Evolutionary conservation across 1,140 invertebrate genomes (phyloP), one percentile per base, ranked within the genome.

Genomic region (Calycopis cecrops): DNA sequence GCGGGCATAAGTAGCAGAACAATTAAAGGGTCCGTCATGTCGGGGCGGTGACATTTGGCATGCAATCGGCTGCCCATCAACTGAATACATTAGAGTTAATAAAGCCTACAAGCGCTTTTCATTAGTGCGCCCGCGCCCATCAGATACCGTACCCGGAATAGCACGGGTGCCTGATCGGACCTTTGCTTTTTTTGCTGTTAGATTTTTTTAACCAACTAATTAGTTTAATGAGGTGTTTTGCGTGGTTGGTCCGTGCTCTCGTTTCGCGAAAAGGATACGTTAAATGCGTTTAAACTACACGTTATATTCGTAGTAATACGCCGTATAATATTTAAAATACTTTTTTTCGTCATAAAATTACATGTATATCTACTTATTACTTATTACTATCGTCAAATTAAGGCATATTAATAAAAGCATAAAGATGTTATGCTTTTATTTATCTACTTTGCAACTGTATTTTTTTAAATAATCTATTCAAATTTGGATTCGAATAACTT

Each of bases 61-160:
- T 28, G 53, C 65, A 73, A 83, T 83, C 79, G 54, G 48, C 68
- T 76, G 76, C 68, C 65, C 62, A 44, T 44, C 63, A 83, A 78
- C 76, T 73, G 79, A 67, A 83, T 83, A 83, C 76, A 83, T 83
- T 83, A 83, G 69, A 62, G 68, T 79, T 83, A 81, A 81, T 83
- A 83, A 83, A 79, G 72, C 63, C 62, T 71, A 71, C 76, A 72
- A 69, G 70, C 70, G 62, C 64, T 67, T 80, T 79, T 77, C 76
- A 82, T 83, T 80, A 83, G 72, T 44, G 16, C 40, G 40, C 69
- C 55, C 35, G 17, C 66, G 57, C 58, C 64, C 72, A 83, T 83
- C 79, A 67, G 77, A 80, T 83, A 75, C 55, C 48, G 52, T 69
- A 77, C 75, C 68, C 73, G 75, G 77, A 73, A 78, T 76, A 64